Percentiles rank a stretch among this genome's conserved stretches.
Conservation (phyloP, 2,113 vertebrate species). For the Neomonachus schauinslandi region DNA sequence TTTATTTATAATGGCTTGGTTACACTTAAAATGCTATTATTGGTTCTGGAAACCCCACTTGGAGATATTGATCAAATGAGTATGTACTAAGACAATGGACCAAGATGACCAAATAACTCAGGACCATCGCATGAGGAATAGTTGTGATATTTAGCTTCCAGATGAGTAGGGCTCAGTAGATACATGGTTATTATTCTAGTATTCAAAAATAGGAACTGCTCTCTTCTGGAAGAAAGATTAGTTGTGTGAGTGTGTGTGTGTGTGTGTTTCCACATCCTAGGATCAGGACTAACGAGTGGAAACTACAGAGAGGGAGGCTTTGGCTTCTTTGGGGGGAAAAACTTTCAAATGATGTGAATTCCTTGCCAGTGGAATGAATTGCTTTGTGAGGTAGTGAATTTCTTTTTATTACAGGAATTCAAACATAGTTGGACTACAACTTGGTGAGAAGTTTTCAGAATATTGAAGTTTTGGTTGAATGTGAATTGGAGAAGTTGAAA, state of each 20-base stretch:
- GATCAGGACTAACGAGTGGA: neutral
- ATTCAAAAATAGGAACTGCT: neutral
- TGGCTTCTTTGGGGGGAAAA: constrained; percentile 33
- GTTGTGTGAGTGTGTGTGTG: neutral
- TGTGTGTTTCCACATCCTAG: neutral
- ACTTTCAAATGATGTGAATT: neutral
- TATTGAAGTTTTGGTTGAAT: constrained; percentile 28
- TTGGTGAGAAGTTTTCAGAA: constrained; percentile 7
- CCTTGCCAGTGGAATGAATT: constrained; percentile 38
- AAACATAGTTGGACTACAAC: neutral
- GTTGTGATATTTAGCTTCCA: neutral
- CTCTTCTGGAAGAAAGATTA: neutral
- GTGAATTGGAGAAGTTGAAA: neutral
- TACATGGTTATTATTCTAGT: neutral
- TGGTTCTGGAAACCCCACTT: neutral
- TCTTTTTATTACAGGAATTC: constrained; percentile 20
- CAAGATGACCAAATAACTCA: neutral
- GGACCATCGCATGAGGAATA: neutral
- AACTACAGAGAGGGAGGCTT: neutral
- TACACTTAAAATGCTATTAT: neutral
- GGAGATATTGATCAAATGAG: neutral
- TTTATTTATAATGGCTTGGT: neutral
- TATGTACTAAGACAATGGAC: neutral
- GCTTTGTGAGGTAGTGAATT: constrained; percentile 24
- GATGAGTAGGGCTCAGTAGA: neutral